These are phyloP conservation scores for Paramormyrops kingsleyae DNA, from an alignment of 2,113 vertebrate species.

Conservation along the genomic window DNA sequence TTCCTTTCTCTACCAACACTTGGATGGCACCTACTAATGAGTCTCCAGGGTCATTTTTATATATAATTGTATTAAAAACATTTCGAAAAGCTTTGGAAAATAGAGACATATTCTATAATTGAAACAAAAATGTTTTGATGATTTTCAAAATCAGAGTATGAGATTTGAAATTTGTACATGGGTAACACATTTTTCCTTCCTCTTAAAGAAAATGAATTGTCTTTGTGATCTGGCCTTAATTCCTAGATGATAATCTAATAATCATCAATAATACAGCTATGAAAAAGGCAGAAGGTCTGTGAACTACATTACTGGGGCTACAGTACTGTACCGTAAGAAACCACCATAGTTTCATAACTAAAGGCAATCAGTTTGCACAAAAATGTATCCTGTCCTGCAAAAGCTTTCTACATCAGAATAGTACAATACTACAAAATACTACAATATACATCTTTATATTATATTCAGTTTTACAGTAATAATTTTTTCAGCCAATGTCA, in stretches of 20 bases:
- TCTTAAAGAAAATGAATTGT: not conserved
- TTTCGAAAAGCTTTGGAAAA: not conserved
- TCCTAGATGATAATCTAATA: not conserved
- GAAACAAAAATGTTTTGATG: not conserved
- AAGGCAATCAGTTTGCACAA: not conserved
- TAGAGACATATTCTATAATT: not conserved
- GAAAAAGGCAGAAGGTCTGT: not conserved
- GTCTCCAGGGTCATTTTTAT: not conserved
- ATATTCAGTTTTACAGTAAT: not conserved
- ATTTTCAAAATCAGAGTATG: not conserved
- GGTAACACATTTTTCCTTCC: not conserved
- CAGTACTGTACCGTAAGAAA: not conserved
- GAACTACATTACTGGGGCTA: not conserved
- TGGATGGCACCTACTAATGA: not conserved
- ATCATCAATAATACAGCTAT: not conserved
- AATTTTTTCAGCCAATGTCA: not conserved
- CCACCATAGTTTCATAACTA: not conserved
- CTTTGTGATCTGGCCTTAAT: not conserved
- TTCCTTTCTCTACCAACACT: not conserved
- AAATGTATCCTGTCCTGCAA: not conserved
- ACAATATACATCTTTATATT: not conserved
- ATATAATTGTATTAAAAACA: not conserved
- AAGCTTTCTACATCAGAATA: not conserved
- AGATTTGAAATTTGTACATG: not conserved
- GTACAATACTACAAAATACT: not conserved